phyloP scores from a whole-genome alignment of 2,113 vertebrate genomes.

The Malaclemys terrapin region DNA sequence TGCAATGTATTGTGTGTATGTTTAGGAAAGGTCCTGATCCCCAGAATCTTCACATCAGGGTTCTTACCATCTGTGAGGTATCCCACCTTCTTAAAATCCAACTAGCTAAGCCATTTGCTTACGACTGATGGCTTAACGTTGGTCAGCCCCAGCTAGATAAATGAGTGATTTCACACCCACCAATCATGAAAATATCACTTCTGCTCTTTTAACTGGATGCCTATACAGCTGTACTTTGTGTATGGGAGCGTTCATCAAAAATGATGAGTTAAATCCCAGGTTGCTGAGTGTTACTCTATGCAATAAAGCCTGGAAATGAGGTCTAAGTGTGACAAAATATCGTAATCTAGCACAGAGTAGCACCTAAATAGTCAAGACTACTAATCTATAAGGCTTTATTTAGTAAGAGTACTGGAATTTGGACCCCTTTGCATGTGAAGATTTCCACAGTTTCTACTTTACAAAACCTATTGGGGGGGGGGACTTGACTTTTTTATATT shows the following conservation, averaged over 20 bases:
- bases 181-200: background rate
- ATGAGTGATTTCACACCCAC: background rate
- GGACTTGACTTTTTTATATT: background rate
- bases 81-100: background rate
- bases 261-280: background rate
- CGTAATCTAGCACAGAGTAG: background rate
- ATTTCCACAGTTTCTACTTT: background rate
- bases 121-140: background rate
- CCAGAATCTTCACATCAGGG: background rate
- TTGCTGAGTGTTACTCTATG: background rate
- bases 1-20: rapidly evolving
- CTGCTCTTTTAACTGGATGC: background rate
- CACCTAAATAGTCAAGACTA: background rate
- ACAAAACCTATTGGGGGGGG: background rate
- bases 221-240: background rate
- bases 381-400: background rate
- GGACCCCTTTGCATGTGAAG: background rate
- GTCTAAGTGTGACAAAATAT: too few species aligned
- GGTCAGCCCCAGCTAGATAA: background rate
- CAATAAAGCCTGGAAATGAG: background rate
- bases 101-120: background rate
- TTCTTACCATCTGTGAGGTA: background rate
- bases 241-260: background rate
- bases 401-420: rapidly evolving
- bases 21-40: background rate